A percentile compares a stretch with the other conserved stretches of the same genome.
These are phyloP conservation scores for Bubalus kerabau DNA, from an alignment of 2,113 vertebrate genomes.

Conservation along the genomic window DNA sequence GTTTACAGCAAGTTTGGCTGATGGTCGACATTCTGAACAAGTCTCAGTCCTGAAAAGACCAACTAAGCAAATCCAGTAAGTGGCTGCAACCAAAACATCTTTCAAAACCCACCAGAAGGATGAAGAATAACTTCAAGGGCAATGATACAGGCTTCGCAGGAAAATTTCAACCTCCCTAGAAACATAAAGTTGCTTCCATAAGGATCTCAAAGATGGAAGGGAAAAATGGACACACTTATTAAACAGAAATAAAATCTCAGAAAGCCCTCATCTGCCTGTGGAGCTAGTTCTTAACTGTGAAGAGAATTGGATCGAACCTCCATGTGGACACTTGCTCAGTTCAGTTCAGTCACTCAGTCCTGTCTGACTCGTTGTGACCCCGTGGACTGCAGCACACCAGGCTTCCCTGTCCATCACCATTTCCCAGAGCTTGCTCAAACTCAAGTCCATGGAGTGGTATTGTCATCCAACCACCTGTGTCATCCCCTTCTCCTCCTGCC, in stretches of 20 bases:
- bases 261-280: background rate
- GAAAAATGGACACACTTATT: too few species aligned
- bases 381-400: background rate
- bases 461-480: background rate
- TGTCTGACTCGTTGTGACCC: rapidly evolving
- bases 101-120: background rate
- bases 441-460: background rate
- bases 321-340: background rate
- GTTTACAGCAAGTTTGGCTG: background rate
- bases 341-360: background rate
- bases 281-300: background rate
- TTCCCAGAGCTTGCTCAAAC: background rate
- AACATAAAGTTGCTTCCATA: background rate
- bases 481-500: background rate
- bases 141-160: background rate
- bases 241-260: background rate
- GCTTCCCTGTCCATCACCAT: background rate
- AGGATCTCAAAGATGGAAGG: background rate
- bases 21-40: background rate
- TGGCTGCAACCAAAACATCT: background rate
- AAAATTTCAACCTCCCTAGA: background rate
- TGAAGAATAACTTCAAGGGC: background rate
- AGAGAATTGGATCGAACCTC: background rate
- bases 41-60: background rate
- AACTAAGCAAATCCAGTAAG: background rate